These are phyloP conservation scores for Procavia capensis DNA, from an alignment of 2,113 vertebrate genomes.

Conservation along the genomic window DNA sequence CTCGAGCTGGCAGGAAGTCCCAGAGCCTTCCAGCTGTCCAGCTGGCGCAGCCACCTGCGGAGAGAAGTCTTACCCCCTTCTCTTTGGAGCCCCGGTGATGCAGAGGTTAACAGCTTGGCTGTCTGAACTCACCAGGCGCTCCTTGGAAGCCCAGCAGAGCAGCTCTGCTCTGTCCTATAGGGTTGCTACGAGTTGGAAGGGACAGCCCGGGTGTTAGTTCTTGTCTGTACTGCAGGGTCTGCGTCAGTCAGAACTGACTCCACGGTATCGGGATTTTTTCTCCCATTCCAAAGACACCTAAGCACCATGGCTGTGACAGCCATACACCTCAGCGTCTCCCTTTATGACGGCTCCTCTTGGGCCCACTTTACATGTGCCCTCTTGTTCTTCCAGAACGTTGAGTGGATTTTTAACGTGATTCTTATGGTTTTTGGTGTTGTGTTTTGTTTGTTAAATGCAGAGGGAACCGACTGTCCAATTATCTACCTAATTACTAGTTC, in stretches of 20 bases:
- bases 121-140: too few relatives aligned
- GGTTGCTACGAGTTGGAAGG: too few relatives aligned
- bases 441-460: not conserved
- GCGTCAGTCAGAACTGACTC: too few relatives aligned
- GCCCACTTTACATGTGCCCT: not conserved
- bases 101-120: too few relatives aligned
- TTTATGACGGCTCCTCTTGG: not conserved
- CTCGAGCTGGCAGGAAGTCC: not conserved
- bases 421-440: not conserved
- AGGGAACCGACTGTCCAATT: not conserved
- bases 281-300: not conserved
- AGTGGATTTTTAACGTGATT: not conserved
- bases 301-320: accelerated
- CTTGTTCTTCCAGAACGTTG: not conserved
- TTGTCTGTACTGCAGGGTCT: too few relatives aligned
- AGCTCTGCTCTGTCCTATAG: too few relatives aligned
- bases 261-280: too few relatives aligned
- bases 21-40: not conserved
- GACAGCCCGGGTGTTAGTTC: too few relatives aligned
- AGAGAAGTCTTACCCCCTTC: not conserved
- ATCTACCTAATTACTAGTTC: not conserved
- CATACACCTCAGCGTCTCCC: not conserved
- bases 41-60: too few relatives aligned
- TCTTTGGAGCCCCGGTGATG: too few relatives aligned
- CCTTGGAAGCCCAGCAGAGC: too few relatives aligned